Evolutionary conservation across 2,888 invertebrate species (phyloP), one percentile per base, ranked within the genome.

Genomic region (Tribolium freemani): DNA sequence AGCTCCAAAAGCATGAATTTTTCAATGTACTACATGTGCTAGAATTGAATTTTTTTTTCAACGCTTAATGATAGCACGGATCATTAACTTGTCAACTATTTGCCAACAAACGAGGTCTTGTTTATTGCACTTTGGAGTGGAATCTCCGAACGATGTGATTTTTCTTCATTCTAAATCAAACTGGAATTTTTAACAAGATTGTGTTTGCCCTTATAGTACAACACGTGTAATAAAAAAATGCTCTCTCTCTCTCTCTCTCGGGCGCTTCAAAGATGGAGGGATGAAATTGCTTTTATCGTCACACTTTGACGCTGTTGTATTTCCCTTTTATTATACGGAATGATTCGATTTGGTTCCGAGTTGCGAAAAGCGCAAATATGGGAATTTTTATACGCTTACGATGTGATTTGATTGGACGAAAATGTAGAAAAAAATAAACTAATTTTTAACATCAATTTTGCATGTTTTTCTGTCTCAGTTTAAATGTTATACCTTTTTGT

Each of bases 101-200:
- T 16, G 16, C 16, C 16, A 16, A 45, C 20, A 60, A 60, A 60
- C 44, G 60, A 48, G 60, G 60, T 20, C 60, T 60, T 60, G 60
- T 66, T 54, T 46, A 54, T 66, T 66, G 66, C 45, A 54, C 66
- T 66, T 54, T 66, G 54, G 54, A 66, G 54, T 54, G 54, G 66
- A 66, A 54, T 66, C 44, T 66, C 66, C 38, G 38, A 38, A 8
- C 8, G 9, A 38, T 38, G 2, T 1, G 5, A 6, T n/a, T 45
- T 61, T 38, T 38, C 8, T 38, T 38, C 38, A 1, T 2, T 38
- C 38, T 38, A 38, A 38, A n/a, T 38, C 5, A 38, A 26, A 5
- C 26, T 26, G 26, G 8, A 38, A 38, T 38, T 38, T 38, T 38
- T 38, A 38, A 38, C n/a, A 9, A 38, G 38, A 38, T 38, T 38